Conservation (phyloP, 2,113 vertebrate species). For the Agelaius tricolor region DNA sequence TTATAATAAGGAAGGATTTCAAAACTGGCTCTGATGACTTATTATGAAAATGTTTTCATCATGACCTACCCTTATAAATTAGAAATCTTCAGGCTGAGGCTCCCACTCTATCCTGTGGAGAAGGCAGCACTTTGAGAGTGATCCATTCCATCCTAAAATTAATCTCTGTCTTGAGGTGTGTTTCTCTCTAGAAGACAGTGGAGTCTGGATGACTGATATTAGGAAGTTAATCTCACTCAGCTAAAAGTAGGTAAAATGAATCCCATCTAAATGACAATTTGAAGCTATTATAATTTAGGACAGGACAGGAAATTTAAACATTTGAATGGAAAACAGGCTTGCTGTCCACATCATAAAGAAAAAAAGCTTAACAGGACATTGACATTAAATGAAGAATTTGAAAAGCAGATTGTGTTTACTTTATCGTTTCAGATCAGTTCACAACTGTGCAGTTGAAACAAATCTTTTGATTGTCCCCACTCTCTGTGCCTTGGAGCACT, state of each 20-base stretch:
- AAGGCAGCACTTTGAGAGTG: neutral
- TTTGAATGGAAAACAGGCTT: neutral
- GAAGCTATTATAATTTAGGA: neutral
- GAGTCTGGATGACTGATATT: neutral
- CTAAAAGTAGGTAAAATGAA: neutral
- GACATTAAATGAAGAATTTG: neutral
- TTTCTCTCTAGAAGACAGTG: neutral
- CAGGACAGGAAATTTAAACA: neutral
- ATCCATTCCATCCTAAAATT: neutral
- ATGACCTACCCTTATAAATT: neutral
- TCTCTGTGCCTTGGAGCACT: too few relatives aligned
- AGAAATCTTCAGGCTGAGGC: neutral
- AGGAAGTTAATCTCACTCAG: neutral
- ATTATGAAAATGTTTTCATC: neutral
- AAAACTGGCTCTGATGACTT: neutral
- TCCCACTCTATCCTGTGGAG: neutral
- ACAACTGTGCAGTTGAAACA: neutral
- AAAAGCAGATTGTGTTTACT: neutral
- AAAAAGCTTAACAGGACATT: neutral
- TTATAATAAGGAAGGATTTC: neutral
- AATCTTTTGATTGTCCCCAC: neutral
- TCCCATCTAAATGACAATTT: neutral
- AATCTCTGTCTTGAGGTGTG: neutral
- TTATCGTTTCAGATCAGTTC: neutral
- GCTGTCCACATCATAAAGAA: neutral